phyloP scores from a whole-genome alignment of 2,797 vertebrate species.

The Chromis chromis region DNA sequence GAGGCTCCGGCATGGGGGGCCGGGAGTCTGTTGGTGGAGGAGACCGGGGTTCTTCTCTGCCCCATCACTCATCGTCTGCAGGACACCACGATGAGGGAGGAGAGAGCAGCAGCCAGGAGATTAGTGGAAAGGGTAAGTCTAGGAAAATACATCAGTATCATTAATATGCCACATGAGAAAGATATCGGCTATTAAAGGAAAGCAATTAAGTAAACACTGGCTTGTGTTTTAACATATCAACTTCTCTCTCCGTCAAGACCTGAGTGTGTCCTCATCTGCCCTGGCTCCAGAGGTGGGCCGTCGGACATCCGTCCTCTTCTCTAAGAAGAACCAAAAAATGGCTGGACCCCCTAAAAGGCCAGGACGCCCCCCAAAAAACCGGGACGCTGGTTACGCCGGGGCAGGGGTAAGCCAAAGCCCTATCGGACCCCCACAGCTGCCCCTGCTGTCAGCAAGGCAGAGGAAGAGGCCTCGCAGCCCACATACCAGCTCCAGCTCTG shows the following conservation, averaged over 20 bases:
- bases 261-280: slow-evolving; percentile 91
- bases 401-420: slow-evolving; percentile 90
- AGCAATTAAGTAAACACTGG: not conserved
- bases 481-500: slow-evolving; percentile 93
- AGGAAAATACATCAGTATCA: not conserved
- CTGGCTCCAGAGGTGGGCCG: slow-evolving; percentile 96
- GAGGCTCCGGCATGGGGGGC: slow-evolving; percentile 83
- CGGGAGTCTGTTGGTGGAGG: slow-evolving; percentile 86
- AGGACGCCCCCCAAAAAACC: slow-evolving; percentile 96
- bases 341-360: slow-evolving; percentile 95
- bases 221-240: slow-evolving; percentile 4
- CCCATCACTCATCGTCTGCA: slow-evolving; percentile 85
- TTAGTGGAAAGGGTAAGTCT: slow-evolving; percentile 90
- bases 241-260: slow-evolving; percentile 79
- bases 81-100: slow-evolving; percentile 94
- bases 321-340: slow-evolving; percentile 98
- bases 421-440: slow-evolving; percentile 94
- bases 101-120: slow-evolving; percentile 99
- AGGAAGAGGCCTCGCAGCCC: slow-evolving; percentile 95
- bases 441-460: slow-evolving; percentile 88
- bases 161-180: not conserved
- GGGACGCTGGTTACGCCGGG: slow-evolving; percentile 87
- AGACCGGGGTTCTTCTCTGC: slow-evolving; percentile 79
- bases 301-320: slow-evolving; percentile 97
- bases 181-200: not conserved